These are phyloP conservation scores for Sapajus apella DNA, from an alignment of 2,113 vertebrate species.

Conservation along the genomic window DNA sequence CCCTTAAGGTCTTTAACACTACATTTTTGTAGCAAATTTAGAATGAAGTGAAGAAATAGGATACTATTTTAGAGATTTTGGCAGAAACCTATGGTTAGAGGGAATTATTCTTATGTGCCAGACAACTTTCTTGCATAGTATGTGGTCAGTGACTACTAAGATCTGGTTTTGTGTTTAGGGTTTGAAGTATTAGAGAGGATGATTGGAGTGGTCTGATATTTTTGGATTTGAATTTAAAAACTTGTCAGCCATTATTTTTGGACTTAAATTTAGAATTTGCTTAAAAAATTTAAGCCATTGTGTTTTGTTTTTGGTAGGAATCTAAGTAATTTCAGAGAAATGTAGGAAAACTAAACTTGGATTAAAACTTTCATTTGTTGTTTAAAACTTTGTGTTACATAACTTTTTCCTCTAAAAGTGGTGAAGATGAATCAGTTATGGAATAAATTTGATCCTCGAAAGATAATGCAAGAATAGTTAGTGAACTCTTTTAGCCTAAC, in stretches of 20 bases:
- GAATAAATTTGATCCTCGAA: not conserved
- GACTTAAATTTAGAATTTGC: not conserved
- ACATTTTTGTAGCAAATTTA: not conserved
- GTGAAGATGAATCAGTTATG: not conserved
- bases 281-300: not conserved
- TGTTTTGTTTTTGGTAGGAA: not conserved
- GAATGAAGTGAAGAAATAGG: not conserved
- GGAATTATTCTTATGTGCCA: not conserved
- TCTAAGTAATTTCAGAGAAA: slow-evolving; percentile 5
- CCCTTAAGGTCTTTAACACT: not conserved
- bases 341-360: not conserved
- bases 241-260: not conserved
- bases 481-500: not conserved
- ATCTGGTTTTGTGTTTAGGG: not conserved
- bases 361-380: not conserved
- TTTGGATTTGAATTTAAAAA: not conserved
- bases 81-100: not conserved
- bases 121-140: not conserved
- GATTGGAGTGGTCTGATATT: not conserved
- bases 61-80: not conserved
- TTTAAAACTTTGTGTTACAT: not conserved
- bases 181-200: not conserved
- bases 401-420: not conserved
- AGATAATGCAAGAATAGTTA: not conserved
- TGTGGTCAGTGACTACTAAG: not conserved